Conservation (phyloP, 1,140 invertebrate species). For the Drosophila melanica region DNA sequence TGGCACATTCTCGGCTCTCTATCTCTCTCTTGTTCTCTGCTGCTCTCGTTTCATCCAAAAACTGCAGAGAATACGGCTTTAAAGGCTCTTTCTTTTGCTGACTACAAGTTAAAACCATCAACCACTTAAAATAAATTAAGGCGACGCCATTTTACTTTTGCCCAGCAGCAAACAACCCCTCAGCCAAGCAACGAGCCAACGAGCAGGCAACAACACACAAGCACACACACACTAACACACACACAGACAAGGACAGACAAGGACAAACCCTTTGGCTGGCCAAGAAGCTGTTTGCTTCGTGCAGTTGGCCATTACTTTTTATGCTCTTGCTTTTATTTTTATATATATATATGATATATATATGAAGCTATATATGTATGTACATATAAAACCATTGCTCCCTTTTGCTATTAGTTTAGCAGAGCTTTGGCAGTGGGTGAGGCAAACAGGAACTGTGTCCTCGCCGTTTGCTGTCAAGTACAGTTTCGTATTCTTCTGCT, state of each 20-base stretch:
- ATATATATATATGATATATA: constrained; percentile 40
- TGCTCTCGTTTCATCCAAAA: constrained; percentile 16
- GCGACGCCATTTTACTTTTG: constrained; percentile 82
- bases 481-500: constrained; percentile 82
- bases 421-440: neutral
- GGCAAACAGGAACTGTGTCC: constrained; percentile 20
- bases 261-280: constrained; percentile 51
- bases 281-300: constrained; percentile 58
- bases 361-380: constrained; percentile 22
- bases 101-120: constrained; percentile 75
- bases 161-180: constrained; percentile 68
- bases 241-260: constrained; percentile 25
- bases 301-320: constrained; percentile 77
- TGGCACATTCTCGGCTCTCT: neutral
- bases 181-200: constrained; percentile 62
- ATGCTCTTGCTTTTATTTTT: constrained; percentile 65
- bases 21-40: no score
- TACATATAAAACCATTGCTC: constrained; percentile 42
- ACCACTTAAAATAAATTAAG: constrained; percentile 83
- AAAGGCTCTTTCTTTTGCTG: constrained; percentile 45
- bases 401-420: constrained; percentile 72
- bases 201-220: constrained; percentile 55
- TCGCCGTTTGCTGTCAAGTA: constrained; percentile 70
- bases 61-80: constrained; percentile 56
- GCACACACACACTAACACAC: constrained; percentile 26